A percentile compares a stretch with the other conserved stretches of the same genome.
Conservation (phyloP, 2,113 vertebrate species). For the Oreochromis niloticus region DNA sequence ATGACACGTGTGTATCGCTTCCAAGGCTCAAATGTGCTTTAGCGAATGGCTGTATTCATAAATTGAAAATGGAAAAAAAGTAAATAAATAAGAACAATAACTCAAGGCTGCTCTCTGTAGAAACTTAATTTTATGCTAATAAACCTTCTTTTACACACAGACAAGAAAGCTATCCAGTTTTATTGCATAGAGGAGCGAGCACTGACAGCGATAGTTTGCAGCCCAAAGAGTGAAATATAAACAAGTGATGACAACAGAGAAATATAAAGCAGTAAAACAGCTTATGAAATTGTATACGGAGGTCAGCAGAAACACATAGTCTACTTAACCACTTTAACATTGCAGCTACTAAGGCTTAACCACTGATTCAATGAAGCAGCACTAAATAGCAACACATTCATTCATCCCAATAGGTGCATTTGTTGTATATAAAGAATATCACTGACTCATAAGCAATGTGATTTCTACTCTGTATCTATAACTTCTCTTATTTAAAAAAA, state of each 20-base stretch:
- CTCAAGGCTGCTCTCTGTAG: not conserved
- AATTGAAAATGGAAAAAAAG: not conserved
- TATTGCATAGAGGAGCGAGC: not conserved
- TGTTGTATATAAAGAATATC: not conserved
- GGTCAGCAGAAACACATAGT: not conserved
- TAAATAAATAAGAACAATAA: not conserved
- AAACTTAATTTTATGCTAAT: not conserved
- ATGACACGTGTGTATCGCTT: not conserved
- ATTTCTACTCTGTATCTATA: not conserved
- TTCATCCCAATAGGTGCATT: not conserved
- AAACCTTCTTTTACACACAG: not conserved
- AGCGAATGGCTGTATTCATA: not conserved
- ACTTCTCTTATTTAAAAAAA: not conserved
- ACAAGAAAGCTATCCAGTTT: not conserved
- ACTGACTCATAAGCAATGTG: not conserved
- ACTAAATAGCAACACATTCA: not conserved
- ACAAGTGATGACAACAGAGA: not conserved
- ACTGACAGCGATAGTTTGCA: not conserved
- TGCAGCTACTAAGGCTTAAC: conserved; percentile 9
- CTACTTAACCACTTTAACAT: not conserved
- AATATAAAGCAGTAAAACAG: conserved; percentile 13
- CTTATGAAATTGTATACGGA: not conserved
- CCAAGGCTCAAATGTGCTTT: not conserved
- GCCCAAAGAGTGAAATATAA: not conserved
- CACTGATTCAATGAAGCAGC: not conserved